Evolutionary conservation across 2,797 vertebrate species (phyloP), one percentile per base, ranked within the genome.

Genomic region (Sitta carolinensis): DNA sequence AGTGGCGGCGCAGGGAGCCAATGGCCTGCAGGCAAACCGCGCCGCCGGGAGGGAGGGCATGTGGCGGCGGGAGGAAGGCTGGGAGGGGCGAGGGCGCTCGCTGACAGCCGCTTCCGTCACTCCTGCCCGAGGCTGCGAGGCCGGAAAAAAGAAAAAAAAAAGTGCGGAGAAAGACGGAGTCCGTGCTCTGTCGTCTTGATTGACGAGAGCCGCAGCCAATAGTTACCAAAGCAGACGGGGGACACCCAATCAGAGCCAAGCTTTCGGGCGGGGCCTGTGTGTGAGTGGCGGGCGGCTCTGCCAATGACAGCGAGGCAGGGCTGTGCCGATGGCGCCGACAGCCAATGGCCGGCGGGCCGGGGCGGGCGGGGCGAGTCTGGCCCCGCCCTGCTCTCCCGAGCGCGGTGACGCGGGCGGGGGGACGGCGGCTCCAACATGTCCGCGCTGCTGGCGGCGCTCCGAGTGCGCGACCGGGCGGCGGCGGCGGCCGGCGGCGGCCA

Each of bases 341-440:
- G 8, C 95, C 96, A 96, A 89, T 94, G 17, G 80, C 9, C 7
- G 5, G 8, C 7, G 8, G 26, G 29, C 20, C 10, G 14, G 21
- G 78, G 47, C n/a, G 62, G 50, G 76, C 22, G 10, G 11, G 10
- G 3, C 58, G 91, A 94, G 23, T 42, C 7, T 20, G 66, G 38
- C 55, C 47, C 58, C 45, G 30, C 66, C 69, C 22, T 12, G 55
- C 63, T 48, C 30, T 30, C 62, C 74, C 64, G 74, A 57, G 91
- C 83, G 55, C 94, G 69, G 51, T 96, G 96, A 96, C 96, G 96
- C 94, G 70, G 40, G 84, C 57, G 68, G 86, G 76, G 87, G 81
- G 66, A 78, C 90, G 95, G 84, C 74, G 89, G 96, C 92, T 91
- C 79, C 94, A 96, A 96, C 90, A 95, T 96, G 96, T 93, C 95